Conservation (phyloP, 2,113 vertebrate genomes). For the Pseudopodoces humilis region DNA sequence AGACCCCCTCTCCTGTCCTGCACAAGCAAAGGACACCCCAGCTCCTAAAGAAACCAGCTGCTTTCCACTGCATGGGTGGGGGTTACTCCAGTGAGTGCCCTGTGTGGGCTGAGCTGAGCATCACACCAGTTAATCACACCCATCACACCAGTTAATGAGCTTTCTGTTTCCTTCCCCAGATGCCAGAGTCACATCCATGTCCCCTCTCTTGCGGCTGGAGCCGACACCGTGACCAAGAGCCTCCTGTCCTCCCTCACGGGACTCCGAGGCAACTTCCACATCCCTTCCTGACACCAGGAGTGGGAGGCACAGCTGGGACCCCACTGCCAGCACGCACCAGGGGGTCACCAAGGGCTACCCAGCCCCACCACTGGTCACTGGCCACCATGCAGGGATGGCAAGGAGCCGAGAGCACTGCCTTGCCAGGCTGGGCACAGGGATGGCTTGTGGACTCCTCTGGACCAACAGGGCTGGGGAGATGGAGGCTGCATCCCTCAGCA, state of each 20-base stretch:
- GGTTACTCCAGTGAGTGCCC: not conserved
- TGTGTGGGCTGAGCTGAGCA: not conserved
- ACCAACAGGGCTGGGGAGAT: not conserved
- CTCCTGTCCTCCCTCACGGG: not conserved
- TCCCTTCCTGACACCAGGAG: not conserved
- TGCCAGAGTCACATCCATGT: not conserved
- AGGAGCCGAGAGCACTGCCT: not conserved
- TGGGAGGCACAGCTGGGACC: not conserved
- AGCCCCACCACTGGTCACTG: not conserved
- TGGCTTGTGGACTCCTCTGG: not conserved
- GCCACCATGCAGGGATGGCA: rapidly evolving
- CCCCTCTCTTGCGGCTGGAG: not conserved
- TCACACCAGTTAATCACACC: not conserved
- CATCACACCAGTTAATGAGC: not conserved
- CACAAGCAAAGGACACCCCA: not conserved
- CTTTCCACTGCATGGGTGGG: not conserved
- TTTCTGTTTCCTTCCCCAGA: slow-evolving; percentile 44
- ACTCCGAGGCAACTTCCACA: not conserved
- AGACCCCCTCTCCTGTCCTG: not conserved
- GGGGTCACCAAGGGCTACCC: not conserved
- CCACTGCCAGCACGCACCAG: rapidly evolving
- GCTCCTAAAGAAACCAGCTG: not conserved
- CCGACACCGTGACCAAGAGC: not conserved
- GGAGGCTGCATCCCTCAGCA: not conserved
- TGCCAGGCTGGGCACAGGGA: rapidly evolving